These are phyloP conservation scores for Papilio glaucus DNA, from an alignment of 1,140 invertebrate species.

Conservation along the genomic window DNA sequence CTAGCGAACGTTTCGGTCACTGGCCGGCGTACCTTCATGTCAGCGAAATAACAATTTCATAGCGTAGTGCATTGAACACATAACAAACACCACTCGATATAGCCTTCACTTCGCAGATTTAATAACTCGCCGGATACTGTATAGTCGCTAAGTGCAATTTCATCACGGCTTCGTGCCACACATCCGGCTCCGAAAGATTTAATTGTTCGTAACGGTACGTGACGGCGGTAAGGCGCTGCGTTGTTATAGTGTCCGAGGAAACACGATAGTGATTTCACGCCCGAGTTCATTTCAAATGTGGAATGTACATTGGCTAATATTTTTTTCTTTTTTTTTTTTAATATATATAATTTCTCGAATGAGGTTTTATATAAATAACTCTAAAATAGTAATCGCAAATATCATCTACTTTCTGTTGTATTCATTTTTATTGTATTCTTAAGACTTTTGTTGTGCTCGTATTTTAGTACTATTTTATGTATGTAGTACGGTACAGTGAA, in stretches of 20 bases:
- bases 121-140: constrained; percentile 6
- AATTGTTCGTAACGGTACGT: constrained; percentile 31
- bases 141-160: constrained; percentile 24
- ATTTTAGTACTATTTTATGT: too few species aligned
- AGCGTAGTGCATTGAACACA: not conserved
- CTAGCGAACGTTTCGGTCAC: not conserved
- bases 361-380: not conserved
- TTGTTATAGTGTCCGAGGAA: not conserved
- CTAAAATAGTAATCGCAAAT: too few species aligned
- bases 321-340: not conserved
- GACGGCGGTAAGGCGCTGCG: not conserved
- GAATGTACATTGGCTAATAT: not conserved
- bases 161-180: constrained; percentile 5
- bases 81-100: constrained; percentile 23
- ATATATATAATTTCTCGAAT: not conserved
- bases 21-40: not conserved
- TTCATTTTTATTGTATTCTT: too few species aligned
- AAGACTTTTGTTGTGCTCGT: too few species aligned
- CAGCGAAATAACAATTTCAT: constrained; percentile 24
- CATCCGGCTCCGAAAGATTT: constrained; percentile 6
- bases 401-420: too few species aligned
- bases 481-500: too few species aligned
- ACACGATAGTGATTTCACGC: constrained; percentile 11
- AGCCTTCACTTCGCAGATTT: constrained; percentile 24
- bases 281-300: not conserved